Conservation (phyloP, 2,888 invertebrate species). For the Sinhomidia bicolor region DNA sequence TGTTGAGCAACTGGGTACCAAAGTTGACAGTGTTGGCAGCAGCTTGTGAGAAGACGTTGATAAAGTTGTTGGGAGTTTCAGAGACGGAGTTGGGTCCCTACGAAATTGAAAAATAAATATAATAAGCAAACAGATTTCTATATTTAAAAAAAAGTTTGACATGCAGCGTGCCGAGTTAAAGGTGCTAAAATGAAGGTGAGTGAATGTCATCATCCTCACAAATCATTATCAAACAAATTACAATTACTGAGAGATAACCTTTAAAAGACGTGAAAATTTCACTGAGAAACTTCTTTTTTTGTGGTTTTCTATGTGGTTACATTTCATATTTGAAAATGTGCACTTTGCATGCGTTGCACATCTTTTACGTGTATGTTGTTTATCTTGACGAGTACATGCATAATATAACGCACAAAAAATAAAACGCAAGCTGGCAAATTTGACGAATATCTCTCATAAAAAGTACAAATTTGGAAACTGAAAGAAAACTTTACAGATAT, state of each 20-base stretch:
- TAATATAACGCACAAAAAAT: neutral
- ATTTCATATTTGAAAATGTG: neutral
- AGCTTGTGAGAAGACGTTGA: slow-evolving; percentile 80
- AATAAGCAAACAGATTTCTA: neutral
- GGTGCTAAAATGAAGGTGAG: neutral
- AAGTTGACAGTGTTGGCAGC: slow-evolving; percentile 80
- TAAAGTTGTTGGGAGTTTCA: slow-evolving; percentile 80
- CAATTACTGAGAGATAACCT: neutral
- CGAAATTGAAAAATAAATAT: slow-evolving; percentile 24
- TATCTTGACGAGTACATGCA: neutral
- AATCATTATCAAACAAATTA: slow-evolving; percentile 1
- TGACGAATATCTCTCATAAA: neutral
- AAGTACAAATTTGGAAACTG: neutral
- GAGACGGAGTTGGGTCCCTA: slow-evolving; percentile 80
- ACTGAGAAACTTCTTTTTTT: slow-evolving; percentile 9
- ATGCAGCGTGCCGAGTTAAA: neutral
- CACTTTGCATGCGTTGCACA: slow-evolving; percentile 9
- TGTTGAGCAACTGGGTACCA: slow-evolving; percentile 80
- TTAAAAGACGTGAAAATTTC: neutral
- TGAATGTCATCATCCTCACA: neutral
- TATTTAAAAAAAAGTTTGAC: neutral
- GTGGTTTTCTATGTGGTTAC: slow-evolving; percentile 13
- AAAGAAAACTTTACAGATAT: neutral
- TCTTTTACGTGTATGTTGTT: neutral
- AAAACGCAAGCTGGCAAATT: neutral